Base-by-base conservation (phyloP, 2,113 vertebrate genomes). In the Herpetotheres cachinnans region DNA sequence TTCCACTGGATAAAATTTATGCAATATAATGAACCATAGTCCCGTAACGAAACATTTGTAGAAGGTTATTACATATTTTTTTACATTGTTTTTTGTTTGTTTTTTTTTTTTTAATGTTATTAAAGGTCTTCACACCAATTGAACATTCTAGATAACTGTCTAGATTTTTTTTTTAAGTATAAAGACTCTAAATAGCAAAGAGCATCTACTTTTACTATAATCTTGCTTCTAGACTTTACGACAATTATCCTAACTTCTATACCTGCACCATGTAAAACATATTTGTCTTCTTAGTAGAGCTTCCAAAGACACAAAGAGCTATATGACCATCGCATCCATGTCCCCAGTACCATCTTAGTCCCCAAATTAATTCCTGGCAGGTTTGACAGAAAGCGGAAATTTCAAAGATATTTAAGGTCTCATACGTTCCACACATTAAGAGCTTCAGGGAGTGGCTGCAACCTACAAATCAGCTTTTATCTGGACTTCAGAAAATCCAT, bases 271-370 rank as follows among this genome's bases (percentile, higher is more conserved):
- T 27, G 46, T 11, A 76, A 44, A 76, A 9, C 6, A 10, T 9
- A 25, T 44, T 50, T 58, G 59, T 72, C 24, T 34, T 85, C 22
- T 82, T 56, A 73, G 47, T 67, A 54, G 1, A 46, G 7, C 13
- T 67, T 82, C 13, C 16, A 63, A 62, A 82, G 56, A 50, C 25
- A 50, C 47, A 40, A 26, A 70, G 17, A 74, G 10, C 13, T 62
- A 36, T 69, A 13, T 1, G 1, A 20, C 10, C 2, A 2, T 38
- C 40, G 50, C 12, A 40, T 18, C 44, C 8, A 21, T 34, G 10
- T 55, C 11, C 13, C 18, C 9, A 44, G 9, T 44, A 44, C 26
- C 30, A 58, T 25, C 27, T 44, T 71, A 77, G 42, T 14, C 44
- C 16, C 25, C 6, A 59, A 27, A 42, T 9, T 32, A 72, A 79